A percentile compares a stretch with the other conserved stretches of the same genome.
Evolutionary conservation across 2,888 invertebrate species (phyloP).

Genomic region (Ochropleura plecta): DNA sequence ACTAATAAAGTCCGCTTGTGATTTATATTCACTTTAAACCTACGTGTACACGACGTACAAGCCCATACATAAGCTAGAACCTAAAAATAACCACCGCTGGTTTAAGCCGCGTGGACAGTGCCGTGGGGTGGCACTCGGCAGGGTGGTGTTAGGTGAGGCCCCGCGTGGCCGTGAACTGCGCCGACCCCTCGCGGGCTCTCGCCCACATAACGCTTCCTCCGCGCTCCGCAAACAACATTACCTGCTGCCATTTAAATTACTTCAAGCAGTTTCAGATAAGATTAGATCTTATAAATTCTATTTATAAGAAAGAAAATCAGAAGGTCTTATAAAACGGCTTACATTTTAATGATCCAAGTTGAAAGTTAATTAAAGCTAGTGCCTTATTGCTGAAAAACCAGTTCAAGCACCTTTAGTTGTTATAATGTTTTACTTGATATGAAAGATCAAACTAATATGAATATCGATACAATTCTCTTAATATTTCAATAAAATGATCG

Average conservation of each 20-base stretch:
- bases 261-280: conserved; percentile 18
- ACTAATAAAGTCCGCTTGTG: background rate
- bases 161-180: conserved; percentile 85
- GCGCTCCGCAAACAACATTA: conserved; percentile 60
- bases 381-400: conserved; percentile 23
- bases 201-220: conserved; percentile 67
- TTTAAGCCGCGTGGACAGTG: conserved; percentile 65
- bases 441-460: conserved; percentile 2
- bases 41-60: no score
- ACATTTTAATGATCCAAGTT: background rate
- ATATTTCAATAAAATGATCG: conserved; percentile 11
- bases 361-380: background rate
- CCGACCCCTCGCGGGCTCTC: conserved; percentile 76
- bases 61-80: conserved; percentile 32
- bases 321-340: background rate
- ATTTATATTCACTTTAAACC: conserved; percentile 8
- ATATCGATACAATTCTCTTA: background rate
- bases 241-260: conserved; percentile 59
- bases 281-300: conserved; percentile 16
- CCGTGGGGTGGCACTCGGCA: conserved; percentile 62
- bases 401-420: conserved; percentile 28
- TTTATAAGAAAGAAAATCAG: conserved; percentile 5
- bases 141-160: conserved; percentile 59
- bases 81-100: conserved; percentile 80
- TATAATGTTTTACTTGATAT: conserved; percentile 7